phyloP scores from a whole-genome alignment of 1,140 invertebrate species.

The Hermetia illucens region DNA sequence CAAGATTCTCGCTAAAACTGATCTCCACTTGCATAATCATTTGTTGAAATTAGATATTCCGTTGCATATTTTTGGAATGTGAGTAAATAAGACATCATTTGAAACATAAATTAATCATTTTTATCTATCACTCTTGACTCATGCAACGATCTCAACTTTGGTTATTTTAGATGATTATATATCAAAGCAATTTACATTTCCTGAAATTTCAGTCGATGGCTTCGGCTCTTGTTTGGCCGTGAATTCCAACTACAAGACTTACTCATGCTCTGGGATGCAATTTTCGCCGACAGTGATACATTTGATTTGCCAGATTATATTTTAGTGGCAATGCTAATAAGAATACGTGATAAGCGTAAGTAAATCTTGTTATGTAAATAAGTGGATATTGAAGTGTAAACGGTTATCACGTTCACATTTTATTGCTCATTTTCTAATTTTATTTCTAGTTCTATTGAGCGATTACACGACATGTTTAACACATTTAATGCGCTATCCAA shows the following conservation, averaged over 20 bases:
- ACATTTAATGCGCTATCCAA: slow-evolving; percentile 52
- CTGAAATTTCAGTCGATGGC: slow-evolving; percentile 50
- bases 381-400: neutral
- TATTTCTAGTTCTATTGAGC: slow-evolving; percentile 39
- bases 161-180: neutral
- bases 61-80: slow-evolving; percentile 71
- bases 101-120: too few species aligned
- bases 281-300: slow-evolving; percentile 57
- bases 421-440: slow-evolving; percentile 4
- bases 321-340: slow-evolving; percentile 59
- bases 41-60: slow-evolving; percentile 55
- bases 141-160: too few species aligned
- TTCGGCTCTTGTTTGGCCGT: slow-evolving; percentile 62
- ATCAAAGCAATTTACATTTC: neutral
- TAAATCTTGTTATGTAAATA: slow-evolving; percentile 10
- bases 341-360: slow-evolving; percentile 52
- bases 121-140: too few species aligned
- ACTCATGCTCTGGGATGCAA: slow-evolving; percentile 62
- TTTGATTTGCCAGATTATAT: slow-evolving; percentile 61
- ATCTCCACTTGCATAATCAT: slow-evolving; percentile 50
- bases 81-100: slow-evolving; percentile 33
- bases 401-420: neutral
- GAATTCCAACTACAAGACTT: slow-evolving; percentile 64
- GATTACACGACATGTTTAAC: slow-evolving; percentile 50
- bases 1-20: slow-evolving; percentile 46